Percentiles rank a stretch among this genome's conserved stretches.
These are phyloP conservation scores for Scelioninae gen. 1 DNA, from an alignment of 2,888 invertebrate genomes.

Conservation along the genomic window DNA sequence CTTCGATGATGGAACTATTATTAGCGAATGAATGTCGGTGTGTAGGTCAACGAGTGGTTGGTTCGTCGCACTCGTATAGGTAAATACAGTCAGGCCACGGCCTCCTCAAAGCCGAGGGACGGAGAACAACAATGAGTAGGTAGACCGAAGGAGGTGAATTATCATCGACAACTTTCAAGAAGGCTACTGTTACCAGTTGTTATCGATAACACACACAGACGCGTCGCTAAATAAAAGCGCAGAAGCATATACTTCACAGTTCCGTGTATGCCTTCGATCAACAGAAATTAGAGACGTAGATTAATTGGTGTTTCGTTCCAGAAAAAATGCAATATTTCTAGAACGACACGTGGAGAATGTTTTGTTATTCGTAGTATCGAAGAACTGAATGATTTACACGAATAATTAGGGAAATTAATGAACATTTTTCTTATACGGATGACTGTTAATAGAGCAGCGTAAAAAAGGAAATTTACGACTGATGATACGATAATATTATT, in stretches of 20 bases:
- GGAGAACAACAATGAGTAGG: conserved; percentile 59
- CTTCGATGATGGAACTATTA: conserved; percentile 73
- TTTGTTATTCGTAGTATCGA: too few relatives aligned
- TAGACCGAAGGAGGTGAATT: conserved; percentile 57
- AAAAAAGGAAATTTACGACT: too few relatives aligned
- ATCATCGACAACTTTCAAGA: conserved; percentile 48
- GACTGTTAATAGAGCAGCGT: too few relatives aligned
- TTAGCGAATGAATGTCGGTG: conserved; percentile 77
- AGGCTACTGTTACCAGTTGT: conserved; percentile 48
- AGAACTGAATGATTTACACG: too few relatives aligned
- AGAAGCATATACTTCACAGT: neutral
- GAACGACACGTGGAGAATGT: too few relatives aligned
- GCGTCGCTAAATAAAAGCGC: conserved; percentile 18
- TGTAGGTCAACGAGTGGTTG: conserved; percentile 75
- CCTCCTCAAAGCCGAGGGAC: conserved; percentile 46
- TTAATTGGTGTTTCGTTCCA: too few relatives aligned
- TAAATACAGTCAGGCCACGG: conserved; percentile 65
- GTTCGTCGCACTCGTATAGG: conserved; percentile 68
- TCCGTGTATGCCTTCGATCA: neutral
- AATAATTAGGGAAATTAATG: too few relatives aligned
- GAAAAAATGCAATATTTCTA: too few relatives aligned
- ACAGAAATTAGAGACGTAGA: conserved; percentile 14
- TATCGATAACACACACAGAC: conserved; percentile 38
- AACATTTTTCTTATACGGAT: too few relatives aligned
- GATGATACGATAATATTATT: too few relatives aligned